A percentile compares a stretch with the other conserved stretches of the same genome.
Evolutionary conservation across 2,888 invertebrate genomes (phyloP).

Genomic region (Coelogynopora nodosa): DNA sequence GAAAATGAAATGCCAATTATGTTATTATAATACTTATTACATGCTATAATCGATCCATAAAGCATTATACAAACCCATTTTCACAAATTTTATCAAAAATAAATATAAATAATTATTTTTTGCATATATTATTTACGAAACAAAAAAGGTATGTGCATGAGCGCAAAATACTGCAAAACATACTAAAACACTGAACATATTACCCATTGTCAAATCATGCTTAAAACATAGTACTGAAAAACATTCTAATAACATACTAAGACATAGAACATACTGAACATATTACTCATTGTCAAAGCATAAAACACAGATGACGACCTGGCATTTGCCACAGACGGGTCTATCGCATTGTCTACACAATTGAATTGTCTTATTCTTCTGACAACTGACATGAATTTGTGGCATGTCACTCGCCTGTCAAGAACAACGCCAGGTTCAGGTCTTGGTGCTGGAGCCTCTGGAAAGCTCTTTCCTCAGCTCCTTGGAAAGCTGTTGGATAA

Average conservation of each 20-base stretch:
- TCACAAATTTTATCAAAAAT: not conserved
- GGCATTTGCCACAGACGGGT: not conserved
- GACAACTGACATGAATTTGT: not conserved
- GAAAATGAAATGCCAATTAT: not conserved
- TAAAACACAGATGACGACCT: not conserved
- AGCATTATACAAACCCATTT: not conserved
- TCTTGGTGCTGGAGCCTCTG: not conserved
- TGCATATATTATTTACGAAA: not conserved
- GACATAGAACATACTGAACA: not conserved
- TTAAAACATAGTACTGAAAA: not conserved
- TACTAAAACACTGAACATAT: not conserved
- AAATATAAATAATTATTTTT: not conserved
- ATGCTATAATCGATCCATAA: not conserved
- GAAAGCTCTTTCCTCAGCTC: not conserved
- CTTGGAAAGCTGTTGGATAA: not conserved
- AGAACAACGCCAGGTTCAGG: not conserved
- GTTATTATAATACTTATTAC: not conserved
- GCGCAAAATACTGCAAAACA: not conserved
- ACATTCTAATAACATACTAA: not conserved
- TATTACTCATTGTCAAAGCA: not conserved
- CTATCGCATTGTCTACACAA: not conserved
- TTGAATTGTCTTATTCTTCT: not conserved
- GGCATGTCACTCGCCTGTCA: not conserved
- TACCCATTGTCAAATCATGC: not conserved
- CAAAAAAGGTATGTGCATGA: not conserved